Conservation (phyloP, 2,888 invertebrate species). For the Acrobasis suavella region DNA sequence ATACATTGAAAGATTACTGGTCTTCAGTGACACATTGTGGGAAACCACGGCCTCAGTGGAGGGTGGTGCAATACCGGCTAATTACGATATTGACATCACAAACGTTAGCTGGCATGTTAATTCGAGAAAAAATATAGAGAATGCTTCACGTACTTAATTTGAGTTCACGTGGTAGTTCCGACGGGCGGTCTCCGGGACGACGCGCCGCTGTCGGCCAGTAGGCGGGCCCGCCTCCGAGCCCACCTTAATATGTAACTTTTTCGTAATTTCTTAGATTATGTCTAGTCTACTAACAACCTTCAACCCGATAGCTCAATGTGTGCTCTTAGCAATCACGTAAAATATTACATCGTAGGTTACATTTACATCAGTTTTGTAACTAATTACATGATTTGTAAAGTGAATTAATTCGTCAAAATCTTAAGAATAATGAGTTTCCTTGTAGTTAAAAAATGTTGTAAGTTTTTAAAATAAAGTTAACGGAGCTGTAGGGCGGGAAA, state of each 20-base stretch:
- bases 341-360: conserved; percentile 12
- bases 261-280: conserved; percentile 36
- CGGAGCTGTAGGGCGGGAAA: conserved; percentile 77
- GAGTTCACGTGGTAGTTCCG: conserved; percentile 40
- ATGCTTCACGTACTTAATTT: conserved; percentile 44
- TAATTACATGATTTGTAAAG: conserved; percentile 8
- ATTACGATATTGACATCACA: conserved; percentile 15
- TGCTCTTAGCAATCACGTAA: neutral
- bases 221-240: conserved; percentile 53
- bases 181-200: conserved; percentile 69
- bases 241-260: conserved; percentile 40
- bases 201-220: conserved; percentile 42
- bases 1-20: conserved; percentile 7
- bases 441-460: conserved; percentile 40
- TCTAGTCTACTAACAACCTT: conserved; percentile 30
- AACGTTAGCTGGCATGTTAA: conserved; percentile 27
- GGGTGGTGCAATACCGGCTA: conserved; percentile 22
- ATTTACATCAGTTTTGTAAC: conserved; percentile 1
- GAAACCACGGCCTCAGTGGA: neutral
- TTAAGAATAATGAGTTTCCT: neutral
- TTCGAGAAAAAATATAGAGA: conserved; percentile 37
- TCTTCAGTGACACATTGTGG: conserved; percentile 10
- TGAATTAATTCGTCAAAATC: neutral
- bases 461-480: conserved; percentile 55
- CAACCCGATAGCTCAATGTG: neutral